Evolutionary conservation across 1,140 invertebrate genomes (phyloP).

Genomic region (Hyphantria cunea): DNA sequence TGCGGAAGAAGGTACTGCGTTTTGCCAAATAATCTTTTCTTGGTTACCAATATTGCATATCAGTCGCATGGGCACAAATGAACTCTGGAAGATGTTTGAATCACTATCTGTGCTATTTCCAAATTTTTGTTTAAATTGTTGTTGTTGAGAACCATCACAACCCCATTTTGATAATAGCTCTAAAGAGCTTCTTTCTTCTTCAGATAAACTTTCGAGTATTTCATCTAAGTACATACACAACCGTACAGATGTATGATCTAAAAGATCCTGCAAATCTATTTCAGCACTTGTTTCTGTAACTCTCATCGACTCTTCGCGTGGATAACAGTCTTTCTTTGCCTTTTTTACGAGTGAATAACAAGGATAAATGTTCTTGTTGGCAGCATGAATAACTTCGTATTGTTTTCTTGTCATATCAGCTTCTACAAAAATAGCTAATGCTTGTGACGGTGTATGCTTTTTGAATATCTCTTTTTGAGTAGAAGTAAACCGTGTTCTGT

Average conservation of each 20-base stretch:
- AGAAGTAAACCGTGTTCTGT: not conserved
- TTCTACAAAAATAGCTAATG: conserved; percentile 22
- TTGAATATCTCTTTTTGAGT: conserved; percentile 5
- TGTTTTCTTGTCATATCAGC: conserved; percentile 21
- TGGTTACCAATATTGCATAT: too few species aligned
- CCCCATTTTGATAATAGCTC: conserved; percentile 44
- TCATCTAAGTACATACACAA: not conserved
- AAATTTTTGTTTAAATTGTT: conserved; percentile 47
- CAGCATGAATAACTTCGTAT: conserved; percentile 12
- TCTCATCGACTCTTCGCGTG: not conserved
- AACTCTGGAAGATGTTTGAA: conserved; percentile 57
- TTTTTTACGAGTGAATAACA: not conserved
- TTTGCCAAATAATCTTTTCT: too few species aligned
- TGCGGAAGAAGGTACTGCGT: too few species aligned
- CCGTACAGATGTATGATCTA: conserved; percentile 4
- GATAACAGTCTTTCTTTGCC: not conserved
- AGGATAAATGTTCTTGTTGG: conserved; percentile 11
- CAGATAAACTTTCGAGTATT: conserved; percentile 27
- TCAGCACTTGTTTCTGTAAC: conserved; percentile 16
- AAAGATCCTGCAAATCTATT: conserved; percentile 3
- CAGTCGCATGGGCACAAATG: conserved; percentile 46
- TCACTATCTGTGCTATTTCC: too few species aligned
- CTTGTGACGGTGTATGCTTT: conserved; percentile 38
- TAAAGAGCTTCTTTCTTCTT: conserved; percentile 35
- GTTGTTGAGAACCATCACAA: conserved; percentile 48